A percentile compares a stretch with the other conserved stretches of the same genome.
phyloP scores from a whole-genome alignment of 2,888 invertebrate species.

The Dinocampus coccinellae region DNA sequence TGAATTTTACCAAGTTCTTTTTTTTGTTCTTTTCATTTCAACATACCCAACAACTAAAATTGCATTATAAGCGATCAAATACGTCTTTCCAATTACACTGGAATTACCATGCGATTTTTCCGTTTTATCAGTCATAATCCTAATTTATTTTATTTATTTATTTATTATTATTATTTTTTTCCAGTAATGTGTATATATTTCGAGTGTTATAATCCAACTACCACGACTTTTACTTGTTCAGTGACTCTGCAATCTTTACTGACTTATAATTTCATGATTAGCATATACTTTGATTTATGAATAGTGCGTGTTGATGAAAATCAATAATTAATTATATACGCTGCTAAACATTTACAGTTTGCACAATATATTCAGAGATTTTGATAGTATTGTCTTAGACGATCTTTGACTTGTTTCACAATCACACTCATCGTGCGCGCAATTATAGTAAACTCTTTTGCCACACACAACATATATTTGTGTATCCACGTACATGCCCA shows the following conservation, averaged over 20 bases:
- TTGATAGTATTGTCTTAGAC: background rate
- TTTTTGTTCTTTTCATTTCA: too few species aligned
- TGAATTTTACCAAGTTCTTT: too few species aligned
- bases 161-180: background rate
- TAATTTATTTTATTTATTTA: background rate
- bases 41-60: slow-evolving; percentile 82
- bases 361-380: background rate
- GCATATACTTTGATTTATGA: background rate
- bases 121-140: slow-evolving; percentile 57
- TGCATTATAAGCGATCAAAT: slow-evolving; percentile 80
- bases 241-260: slow-evolving; percentile 25
- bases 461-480: background rate
- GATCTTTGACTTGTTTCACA: background rate
- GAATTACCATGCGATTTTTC: slow-evolving; percentile 52
- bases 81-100: slow-evolving; percentile 73
- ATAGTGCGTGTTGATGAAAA: background rate
- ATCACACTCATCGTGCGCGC: too few species aligned
- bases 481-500: background rate
- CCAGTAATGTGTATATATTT: slow-evolving; percentile 9
- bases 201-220: slow-evolving; percentile 8
- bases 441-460: too few species aligned
- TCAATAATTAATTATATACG: too few species aligned
- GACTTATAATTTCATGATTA: slow-evolving; percentile 5
- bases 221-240: background rate
- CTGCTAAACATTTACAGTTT: too few species aligned